Evolutionary conservation across 2,113 vertebrate genomes (phyloP).

Genomic region (Pandion haliaetus): DNA sequence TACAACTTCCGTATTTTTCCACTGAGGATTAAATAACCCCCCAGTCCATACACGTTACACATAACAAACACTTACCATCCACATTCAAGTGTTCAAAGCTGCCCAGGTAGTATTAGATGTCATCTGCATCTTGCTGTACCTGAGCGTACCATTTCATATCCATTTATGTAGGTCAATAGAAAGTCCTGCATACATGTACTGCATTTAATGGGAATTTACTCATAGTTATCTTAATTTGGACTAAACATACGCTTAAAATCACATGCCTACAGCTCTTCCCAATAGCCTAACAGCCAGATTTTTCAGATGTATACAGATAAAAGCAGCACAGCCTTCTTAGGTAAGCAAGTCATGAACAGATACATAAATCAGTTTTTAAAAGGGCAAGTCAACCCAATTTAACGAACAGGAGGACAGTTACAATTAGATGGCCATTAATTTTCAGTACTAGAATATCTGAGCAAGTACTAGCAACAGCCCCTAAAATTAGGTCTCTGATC

Average conservation of each 20-base stretch:
- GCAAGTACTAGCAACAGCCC: background rate
- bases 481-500: background rate
- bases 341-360: background rate
- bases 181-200: background rate
- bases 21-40: background rate
- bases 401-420: background rate
- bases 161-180: background rate
- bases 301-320: background rate
- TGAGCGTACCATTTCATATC: background rate
- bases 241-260: background rate
- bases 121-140: background rate
- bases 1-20: background rate
- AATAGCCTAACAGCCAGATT: background rate
- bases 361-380: background rate
- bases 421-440: background rate
- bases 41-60: background rate
- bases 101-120: background rate
- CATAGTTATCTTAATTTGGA: background rate
- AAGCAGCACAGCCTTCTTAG: background rate
- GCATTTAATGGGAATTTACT: background rate
- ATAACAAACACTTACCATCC: background rate
- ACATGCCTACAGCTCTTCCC: background rate
- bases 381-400: background rate
- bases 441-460: background rate
- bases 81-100: background rate